A percentile compares a stretch with the other conserved stretches of the same genome.
Evolutionary conservation across 2,113 vertebrate species (phyloP).

Genomic region (Heloderma charlesbogerti): DNA sequence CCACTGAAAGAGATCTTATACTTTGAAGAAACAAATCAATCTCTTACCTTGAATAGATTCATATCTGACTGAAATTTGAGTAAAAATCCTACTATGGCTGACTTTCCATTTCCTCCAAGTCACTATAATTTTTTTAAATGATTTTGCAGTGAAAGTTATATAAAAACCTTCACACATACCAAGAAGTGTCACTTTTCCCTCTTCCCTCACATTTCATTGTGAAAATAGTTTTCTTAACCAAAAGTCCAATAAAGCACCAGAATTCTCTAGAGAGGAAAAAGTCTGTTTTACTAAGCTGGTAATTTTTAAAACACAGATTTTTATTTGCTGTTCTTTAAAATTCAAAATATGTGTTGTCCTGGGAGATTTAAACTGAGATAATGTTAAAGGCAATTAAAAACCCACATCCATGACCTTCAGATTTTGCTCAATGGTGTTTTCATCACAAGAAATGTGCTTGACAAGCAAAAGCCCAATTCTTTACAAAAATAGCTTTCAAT

Average conservation of each 20-base stretch:
- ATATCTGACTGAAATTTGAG: neutral
- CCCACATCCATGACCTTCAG: constrained; percentile 9
- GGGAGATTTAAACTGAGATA: neutral
- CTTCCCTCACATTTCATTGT: neutral
- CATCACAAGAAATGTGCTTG: neutral
- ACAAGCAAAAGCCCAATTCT: neutral
- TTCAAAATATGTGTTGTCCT: neutral
- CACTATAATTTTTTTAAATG: neutral
- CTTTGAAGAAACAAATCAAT: neutral
- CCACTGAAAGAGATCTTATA: neutral
- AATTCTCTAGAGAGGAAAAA: neutral
- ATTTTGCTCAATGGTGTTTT: constrained; percentile 7
- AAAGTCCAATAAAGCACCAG: neutral
- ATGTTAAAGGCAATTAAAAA: neutral
- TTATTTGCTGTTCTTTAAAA: neutral
- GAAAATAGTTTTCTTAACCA: neutral
- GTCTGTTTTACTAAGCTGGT: neutral
- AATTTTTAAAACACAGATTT: neutral
- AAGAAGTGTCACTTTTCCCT: neutral
- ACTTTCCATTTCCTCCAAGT: neutral
- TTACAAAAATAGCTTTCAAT: constrained; percentile 33
- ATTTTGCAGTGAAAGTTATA: neutral
- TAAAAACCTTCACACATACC: neutral
- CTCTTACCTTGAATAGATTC: neutral
- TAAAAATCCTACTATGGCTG: neutral